Evolutionary conservation across 2,797 vertebrate genomes (phyloP).

Genomic region (Leptoclinus maculatus): DNA sequence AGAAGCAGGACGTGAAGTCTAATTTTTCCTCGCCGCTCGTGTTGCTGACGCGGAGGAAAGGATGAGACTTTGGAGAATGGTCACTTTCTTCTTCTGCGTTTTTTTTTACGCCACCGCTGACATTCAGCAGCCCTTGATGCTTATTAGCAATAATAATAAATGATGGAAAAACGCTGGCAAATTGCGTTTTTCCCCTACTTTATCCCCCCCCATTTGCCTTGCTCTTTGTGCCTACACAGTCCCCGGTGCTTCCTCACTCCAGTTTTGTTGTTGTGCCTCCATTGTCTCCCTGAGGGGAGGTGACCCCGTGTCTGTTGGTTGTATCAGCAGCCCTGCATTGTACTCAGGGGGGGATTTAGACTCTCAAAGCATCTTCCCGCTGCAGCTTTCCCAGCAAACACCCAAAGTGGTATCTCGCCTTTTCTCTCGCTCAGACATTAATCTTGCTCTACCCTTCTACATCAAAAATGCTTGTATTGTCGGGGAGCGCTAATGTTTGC

Average conservation of each 20-base stretch:
- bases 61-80: constrained; percentile 49
- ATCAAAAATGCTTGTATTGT: constrained; percentile 85
- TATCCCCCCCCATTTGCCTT: constrained; percentile 38
- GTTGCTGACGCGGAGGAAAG: constrained; percentile 6
- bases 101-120: constrained; percentile 38
- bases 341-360: constrained; percentile 86
- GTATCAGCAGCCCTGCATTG: constrained; percentile 86
- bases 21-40: constrained; percentile 35
- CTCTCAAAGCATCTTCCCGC: constrained; percentile 87
- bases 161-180: constrained; percentile 57
- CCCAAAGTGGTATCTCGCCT: constrained; percentile 85
- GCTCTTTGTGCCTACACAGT: constrained; percentile 69
- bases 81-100: constrained; percentile 35
- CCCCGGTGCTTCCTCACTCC: constrained; percentile 67
- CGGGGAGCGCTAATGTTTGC: constrained; percentile 84
- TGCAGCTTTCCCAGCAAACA: constrained; percentile 84
- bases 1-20: constrained; percentile 35
- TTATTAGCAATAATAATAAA: constrained; percentile 75
- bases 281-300: constrained; percentile 85
- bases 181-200: constrained; percentile 58
- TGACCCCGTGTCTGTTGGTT: constrained; percentile 87
- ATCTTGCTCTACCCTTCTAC: constrained; percentile 86
- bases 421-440: constrained; percentile 87
- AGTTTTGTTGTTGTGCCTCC: constrained; percentile 76
- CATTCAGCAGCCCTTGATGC: constrained; percentile 75